Conservation (phyloP, 2,113 vertebrate genomes). For the Lepisosteus oculatus region DNA sequence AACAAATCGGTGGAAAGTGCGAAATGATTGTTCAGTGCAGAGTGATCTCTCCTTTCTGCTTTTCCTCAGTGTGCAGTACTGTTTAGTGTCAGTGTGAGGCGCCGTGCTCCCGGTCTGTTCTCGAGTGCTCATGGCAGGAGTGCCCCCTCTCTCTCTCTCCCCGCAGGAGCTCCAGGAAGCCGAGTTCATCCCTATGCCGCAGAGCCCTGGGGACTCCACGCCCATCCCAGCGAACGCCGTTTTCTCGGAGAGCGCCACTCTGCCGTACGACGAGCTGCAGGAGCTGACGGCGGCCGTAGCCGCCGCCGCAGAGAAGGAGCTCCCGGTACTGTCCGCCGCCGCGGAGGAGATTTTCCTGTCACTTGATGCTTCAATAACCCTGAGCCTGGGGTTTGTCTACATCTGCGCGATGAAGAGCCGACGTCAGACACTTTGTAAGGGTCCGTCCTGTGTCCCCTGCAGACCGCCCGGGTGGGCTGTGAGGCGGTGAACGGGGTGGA, state of each 20-base stretch:
- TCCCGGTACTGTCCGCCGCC: slow-evolving; percentile 46
- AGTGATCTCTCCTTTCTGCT: too few relatives aligned
- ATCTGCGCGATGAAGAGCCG: neutral
- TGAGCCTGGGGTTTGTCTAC: neutral
- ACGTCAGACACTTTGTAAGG: neutral
- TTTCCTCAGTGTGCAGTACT: too few relatives aligned
- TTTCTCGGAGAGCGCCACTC: slow-evolving; percentile 53
- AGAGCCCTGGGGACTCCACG: slow-evolving; percentile 43
- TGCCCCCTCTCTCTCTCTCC: neutral
- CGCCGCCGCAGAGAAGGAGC: slow-evolving; percentile 46
- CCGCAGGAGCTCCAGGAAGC: slow-evolving; percentile 89
- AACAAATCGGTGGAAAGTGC: too few relatives aligned
- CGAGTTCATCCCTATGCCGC: slow-evolving; percentile 92
- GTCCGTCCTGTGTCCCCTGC: slow-evolving; percentile 10
- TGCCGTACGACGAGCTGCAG: slow-evolving; percentile 77
- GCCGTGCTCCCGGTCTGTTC: too few relatives aligned
- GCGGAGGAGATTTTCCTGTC: neutral
- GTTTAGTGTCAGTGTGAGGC: too few relatives aligned
- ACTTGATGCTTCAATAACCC: neutral
- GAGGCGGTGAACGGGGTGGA: slow-evolving; percentile 45
- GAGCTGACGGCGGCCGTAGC: slow-evolving; percentile 78
- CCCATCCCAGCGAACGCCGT: slow-evolving; percentile 37
- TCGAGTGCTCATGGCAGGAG: neutral
- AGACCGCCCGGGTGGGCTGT: slow-evolving; percentile 65
- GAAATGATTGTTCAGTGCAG: too few relatives aligned